Percentiles rank a stretch among this genome's conserved stretches.
Evolutionary conservation across 2,888 invertebrate species (phyloP).

Genomic region (Agonum fuliginosum): DNA sequence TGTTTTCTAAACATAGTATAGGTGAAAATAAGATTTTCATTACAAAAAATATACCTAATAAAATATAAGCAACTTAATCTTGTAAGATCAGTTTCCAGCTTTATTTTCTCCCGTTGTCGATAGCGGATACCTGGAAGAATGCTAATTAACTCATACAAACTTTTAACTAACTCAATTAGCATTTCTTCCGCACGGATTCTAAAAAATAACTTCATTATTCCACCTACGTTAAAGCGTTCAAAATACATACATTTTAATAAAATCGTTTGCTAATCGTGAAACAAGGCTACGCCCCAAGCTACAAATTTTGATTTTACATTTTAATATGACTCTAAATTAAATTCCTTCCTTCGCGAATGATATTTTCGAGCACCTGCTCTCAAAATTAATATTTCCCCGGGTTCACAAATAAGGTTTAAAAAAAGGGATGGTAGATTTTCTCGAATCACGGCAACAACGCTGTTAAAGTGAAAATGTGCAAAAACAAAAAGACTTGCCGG

Average conservation of each 20-base stretch:
- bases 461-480: slow-evolving; percentile 48
- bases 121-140: not conserved
- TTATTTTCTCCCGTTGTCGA: slow-evolving; percentile 12
- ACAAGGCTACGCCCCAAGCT: not conserved
- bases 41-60: not conserved
- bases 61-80: not conserved
- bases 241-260: slow-evolving; percentile 21
- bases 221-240: not conserved
- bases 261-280: not conserved
- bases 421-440: slow-evolving; percentile 1
- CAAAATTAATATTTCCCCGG: slow-evolving; percentile 24
- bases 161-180: slow-evolving; percentile 23
- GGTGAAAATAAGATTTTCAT: not conserved
- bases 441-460: slow-evolving; percentile 26
- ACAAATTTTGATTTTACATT: slow-evolving; percentile 17
- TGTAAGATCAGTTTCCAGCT: not conserved
- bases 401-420: slow-evolving; percentile 12
- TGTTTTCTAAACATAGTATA: too few species aligned
- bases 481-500: slow-evolving; percentile 40
- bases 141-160: slow-evolving; percentile 12
- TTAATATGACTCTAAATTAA: slow-evolving; percentile 2
- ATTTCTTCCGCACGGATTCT: slow-evolving; percentile 2
- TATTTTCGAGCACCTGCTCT: slow-evolving; percentile 15
- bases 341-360: not conserved
- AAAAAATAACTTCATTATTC: slow-evolving; percentile 15